phyloP scores from a whole-genome alignment of 2,797 vertebrate genomes.

The Rhinella marina region DNA sequence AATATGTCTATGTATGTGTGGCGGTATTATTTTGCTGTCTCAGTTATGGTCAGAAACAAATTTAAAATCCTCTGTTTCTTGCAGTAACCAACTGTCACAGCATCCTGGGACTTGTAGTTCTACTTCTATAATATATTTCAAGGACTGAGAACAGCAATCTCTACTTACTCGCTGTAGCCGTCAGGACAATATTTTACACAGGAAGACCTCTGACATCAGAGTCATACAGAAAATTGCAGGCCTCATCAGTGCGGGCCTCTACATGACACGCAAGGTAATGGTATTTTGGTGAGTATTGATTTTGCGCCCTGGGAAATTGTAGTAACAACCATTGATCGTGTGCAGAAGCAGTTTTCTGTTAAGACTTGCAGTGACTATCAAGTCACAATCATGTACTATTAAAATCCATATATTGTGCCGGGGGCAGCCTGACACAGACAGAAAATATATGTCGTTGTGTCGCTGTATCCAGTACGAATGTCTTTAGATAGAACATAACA shows the following conservation, averaged over 20 bases:
- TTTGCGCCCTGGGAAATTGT: conserved; percentile 8
- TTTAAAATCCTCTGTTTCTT: not conserved
- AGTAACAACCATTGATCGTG: conserved; percentile 4
- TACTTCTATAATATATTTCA: not conserved
- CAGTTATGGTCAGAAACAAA: no score
- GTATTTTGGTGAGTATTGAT: conserved; percentile 28
- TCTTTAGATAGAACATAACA: not conserved
- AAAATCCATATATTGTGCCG: conserved; percentile 23
- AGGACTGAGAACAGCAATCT: not conserved
- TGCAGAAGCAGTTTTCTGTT: conserved; percentile 1
- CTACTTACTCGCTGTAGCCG: not conserved
- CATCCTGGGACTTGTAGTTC: not conserved
- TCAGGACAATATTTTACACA: no score
- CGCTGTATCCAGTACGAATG: no score
- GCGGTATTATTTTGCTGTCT: no score
- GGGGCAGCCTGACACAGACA: not conserved
- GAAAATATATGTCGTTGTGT: not conserved
- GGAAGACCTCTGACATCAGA: not conserved
- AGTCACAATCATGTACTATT: conserved; percentile 7
- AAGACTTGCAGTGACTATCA: not conserved
- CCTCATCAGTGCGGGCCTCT: not conserved
- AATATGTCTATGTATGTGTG: no score
- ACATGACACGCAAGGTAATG: not conserved
- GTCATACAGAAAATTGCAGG: not conserved
- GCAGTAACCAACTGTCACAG: not conserved